Evolutionary conservation across 2,113 vertebrate genomes (phyloP).

Genomic region (Acrocephalus kingi): DNA sequence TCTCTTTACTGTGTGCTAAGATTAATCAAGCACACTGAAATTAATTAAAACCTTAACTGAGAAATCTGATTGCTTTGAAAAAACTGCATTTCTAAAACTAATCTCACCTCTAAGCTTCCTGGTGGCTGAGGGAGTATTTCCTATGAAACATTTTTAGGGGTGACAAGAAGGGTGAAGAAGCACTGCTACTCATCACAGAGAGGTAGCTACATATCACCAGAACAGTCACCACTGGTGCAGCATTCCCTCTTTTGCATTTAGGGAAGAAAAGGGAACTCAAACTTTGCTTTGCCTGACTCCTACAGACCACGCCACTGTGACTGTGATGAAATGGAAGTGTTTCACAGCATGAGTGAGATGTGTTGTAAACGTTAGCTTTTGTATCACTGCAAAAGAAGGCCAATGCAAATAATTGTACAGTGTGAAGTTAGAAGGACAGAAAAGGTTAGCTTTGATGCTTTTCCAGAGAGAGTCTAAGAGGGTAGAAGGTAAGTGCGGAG

Average conservation of each 20-base stretch:
- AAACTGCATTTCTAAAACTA: neutral
- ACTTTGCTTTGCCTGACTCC: neutral
- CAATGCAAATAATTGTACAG: neutral
- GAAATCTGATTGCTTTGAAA: neutral
- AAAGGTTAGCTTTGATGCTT: neutral
- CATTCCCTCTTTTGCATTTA: neutral
- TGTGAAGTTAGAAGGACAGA: neutral
- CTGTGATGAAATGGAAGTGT: neutral
- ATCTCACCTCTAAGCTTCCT: neutral
- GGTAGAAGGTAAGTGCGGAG: neutral
- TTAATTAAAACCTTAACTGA: neutral
- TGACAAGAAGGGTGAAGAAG: neutral
- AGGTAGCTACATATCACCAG: neutral
- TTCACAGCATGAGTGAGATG: accelerated
- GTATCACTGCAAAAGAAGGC: neutral
- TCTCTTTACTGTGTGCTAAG: neutral
- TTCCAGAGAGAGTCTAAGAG: neutral
- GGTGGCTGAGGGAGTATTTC: neutral
- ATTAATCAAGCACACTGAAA: neutral
- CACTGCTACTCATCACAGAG: neutral
- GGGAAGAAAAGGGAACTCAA: neutral
- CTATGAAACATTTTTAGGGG: neutral
- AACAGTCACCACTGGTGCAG: neutral
- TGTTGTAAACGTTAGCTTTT: neutral
- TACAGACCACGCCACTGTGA: neutral